These are phyloP conservation scores for Sula dactylatra DNA, from an alignment of 2,113 vertebrate species.

Conservation along the genomic window DNA sequence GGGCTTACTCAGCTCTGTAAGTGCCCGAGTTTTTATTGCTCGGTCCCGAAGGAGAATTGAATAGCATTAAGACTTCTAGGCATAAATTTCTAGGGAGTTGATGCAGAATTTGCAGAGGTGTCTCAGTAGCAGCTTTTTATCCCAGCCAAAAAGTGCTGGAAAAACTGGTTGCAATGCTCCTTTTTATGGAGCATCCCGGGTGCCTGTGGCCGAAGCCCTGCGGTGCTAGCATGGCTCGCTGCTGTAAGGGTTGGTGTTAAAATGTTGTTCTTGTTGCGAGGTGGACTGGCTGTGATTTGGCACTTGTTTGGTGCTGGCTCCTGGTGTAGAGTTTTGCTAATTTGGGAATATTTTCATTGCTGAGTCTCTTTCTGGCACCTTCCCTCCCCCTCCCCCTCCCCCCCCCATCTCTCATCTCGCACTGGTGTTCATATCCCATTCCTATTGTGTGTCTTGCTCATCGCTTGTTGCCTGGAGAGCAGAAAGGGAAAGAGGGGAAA, in stretches of 20 bases:
- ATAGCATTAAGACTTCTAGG: fast-evolving
- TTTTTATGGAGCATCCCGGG: background rate
- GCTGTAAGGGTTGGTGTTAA: fast-evolving
- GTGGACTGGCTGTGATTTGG: background rate
- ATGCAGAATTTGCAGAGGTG: background rate
- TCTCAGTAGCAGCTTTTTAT: background rate
- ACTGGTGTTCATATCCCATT: fast-evolving
- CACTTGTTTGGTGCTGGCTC: background rate
- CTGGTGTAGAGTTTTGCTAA: background rate
- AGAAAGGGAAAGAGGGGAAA: background rate
- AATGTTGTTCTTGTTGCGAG: fast-evolving
- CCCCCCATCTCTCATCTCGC: background rate
- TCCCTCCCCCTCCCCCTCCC: background rate
- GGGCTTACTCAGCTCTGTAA: background rate
- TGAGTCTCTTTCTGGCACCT: background rate
- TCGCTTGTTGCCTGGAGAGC: background rate
- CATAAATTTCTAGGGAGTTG: background rate
- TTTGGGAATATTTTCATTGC: background rate
- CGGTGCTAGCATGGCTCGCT: fast-evolving
- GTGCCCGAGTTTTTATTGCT: background rate
- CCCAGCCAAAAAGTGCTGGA: background rate
- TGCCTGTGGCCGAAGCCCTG: background rate
- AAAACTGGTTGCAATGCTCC: background rate
- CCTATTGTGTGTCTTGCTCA: background rate
- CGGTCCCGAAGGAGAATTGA: background rate